Evolutionary conservation across 2,797 vertebrate species (phyloP).

Genomic region (Thalassophryne amazonica): DNA sequence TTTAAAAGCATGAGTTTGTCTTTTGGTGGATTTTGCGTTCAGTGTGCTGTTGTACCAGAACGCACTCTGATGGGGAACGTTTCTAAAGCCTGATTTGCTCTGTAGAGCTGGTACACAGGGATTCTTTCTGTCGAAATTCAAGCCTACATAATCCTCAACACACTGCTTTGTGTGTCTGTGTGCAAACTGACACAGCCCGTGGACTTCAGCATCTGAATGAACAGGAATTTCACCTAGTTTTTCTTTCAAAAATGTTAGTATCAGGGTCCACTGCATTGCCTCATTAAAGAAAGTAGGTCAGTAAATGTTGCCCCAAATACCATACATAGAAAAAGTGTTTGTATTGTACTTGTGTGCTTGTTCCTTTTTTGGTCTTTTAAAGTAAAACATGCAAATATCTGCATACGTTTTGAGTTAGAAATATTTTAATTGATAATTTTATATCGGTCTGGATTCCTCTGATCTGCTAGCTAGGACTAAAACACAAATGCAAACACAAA

Average conservation of each 20-base stretch:
- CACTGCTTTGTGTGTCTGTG: conserved; percentile 19
- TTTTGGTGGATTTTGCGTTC: conserved; percentile 17
- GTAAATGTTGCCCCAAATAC: not conserved
- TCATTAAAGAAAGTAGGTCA: conserved; percentile 28
- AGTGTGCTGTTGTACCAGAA: conserved; percentile 37
- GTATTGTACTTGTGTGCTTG: too few species aligned
- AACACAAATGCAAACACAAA: conserved; percentile 3
- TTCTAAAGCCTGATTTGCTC: conserved; percentile 68
- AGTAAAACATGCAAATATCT: too few species aligned
- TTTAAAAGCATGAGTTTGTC: conserved; percentile 24
- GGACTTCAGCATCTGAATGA: conserved; percentile 28
- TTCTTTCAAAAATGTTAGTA: conserved; percentile 9
- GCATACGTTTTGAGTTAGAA: too few species aligned
- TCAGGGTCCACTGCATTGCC: conserved; percentile 20
- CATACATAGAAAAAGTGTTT: not conserved
- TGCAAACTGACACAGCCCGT: conserved; percentile 25
- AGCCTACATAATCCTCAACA: conserved; percentile 62
- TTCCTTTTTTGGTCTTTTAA: too few species aligned
- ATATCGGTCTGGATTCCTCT: not conserved
- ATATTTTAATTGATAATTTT: not conserved
- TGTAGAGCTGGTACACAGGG: conserved; percentile 37
- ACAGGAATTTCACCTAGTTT: conserved; percentile 33
- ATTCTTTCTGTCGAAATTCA: conserved; percentile 64
- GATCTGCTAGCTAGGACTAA: not conserved
- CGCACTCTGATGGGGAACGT: conserved; percentile 42